Base-by-base conservation (phyloP, 2,113 vertebrate species). In the Clarias magur region DNA sequence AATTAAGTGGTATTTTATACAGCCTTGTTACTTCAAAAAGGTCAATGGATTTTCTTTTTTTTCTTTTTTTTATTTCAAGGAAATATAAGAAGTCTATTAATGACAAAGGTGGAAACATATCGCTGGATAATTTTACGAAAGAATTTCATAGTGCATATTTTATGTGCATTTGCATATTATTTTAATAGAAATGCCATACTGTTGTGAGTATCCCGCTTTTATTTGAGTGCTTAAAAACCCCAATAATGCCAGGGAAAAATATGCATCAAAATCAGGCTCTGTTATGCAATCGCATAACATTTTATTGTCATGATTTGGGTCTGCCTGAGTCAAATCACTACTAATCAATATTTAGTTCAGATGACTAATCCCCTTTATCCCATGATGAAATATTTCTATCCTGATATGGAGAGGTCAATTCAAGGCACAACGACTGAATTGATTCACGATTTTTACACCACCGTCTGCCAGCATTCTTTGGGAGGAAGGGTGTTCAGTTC, bases 1-100 rank as follows among this genome's bases (percentile, higher is more conserved):
- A 91, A 90, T 91, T 88, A 90, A 90, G 90, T 91, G 88, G 85
- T 86, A 87, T 91, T 90, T 91, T 88, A 90, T 89, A 80, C 79
- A 82, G 87, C 87, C 90, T 90, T 75, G 83, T 89, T 90, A 84
- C 91, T 91, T 91, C 88, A 84, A 86, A 91, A 92, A 91, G 89
- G 90, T 89, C 91, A 91, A 68, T 65, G 78, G 85, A 56, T 89
- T 88, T 38, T 38, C 34, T 38, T 38, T 38, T 3, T 82, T 89
- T 91, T 38, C 2, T 38, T 38, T 82, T 89, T 91, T 90, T 90
- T 88, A 83, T 90, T 89, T 91, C 88, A 79, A 86, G 63, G 88
- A 89, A 88, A 90, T 90, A 85, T 83, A 83, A 79, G 90, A 85
- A 73, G 85, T 90, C 83, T 90, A 87, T 89, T 89, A 81, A 72